Conservation (phyloP, 2,797 vertebrate genomes). For the Lepilemur septentrionalis region DNA sequence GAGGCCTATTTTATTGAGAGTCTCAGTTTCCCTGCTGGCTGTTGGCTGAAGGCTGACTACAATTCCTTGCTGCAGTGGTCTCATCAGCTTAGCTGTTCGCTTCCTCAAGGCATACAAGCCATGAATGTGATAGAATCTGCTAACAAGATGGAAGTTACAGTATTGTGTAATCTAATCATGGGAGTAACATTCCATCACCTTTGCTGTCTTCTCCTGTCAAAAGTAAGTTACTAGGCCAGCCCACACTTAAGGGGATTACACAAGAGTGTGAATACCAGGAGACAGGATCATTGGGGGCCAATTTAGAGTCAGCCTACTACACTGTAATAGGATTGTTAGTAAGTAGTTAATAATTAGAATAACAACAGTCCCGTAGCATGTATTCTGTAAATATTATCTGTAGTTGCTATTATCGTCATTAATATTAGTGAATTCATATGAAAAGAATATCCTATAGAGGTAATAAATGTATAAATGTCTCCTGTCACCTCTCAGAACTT, state of each 20-base stretch:
- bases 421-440: constrained; percentile 61
- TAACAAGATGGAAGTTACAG: not conserved
- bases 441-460: constrained; percentile 48
- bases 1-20: not conserved
- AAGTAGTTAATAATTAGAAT: constrained; percentile 37
- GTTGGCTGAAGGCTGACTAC: not conserved
- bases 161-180: not conserved
- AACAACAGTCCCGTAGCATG: constrained; percentile 49
- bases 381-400: constrained; percentile 58
- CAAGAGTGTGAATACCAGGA: not conserved
- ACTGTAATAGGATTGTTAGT: not conserved
- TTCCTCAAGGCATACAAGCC: not conserved
- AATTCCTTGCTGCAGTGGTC: not conserved
- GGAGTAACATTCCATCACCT: not conserved
- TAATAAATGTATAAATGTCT: constrained; percentile 45
- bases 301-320: not conserved
- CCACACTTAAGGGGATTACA: not conserved
- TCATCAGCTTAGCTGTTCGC: not conserved
- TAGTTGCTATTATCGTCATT: not conserved
- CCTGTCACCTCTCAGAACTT: not conserved
- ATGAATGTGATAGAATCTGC: not conserved
- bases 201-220: not conserved
- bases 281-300: not conserved
- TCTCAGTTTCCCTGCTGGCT: not conserved
- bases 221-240: not conserved